Evolutionary conservation across 2,797 vertebrate species (phyloP), one percentile per base, ranked within the genome.

Genomic region (Semaprochilodus insignis): DNA sequence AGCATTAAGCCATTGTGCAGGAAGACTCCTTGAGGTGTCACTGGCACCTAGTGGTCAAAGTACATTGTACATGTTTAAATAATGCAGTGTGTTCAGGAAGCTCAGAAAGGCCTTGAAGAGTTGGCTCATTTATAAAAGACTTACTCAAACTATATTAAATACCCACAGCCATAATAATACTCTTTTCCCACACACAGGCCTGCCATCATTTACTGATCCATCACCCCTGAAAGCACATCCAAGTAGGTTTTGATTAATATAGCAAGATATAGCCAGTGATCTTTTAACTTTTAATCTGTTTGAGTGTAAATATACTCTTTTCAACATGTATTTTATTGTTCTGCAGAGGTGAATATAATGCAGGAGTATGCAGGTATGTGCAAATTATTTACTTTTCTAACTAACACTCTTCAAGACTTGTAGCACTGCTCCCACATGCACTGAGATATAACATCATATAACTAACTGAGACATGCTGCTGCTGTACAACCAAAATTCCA

Each of bases 321-420:
- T 83, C 31, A 74, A 77, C 44, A 48, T n/a, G 59, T 67, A 44
- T 59, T 51, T 73, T n/a, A 76, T 69, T 85, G 25, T 54, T 60
- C 88, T 73, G 76, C 93, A 89, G 94, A 87, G 55, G 75, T 87
- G 7, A 92, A 75, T 88, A 90, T 74, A 36, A 36, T 95, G 0
- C 93, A 95, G 78, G 91, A 93, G 19, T 95, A 93, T 69, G 92
- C 94, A 91, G 71, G 94, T 95, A 83, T 67, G 83, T 76, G 25
- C 44, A 78, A 6, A 74, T 62, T 55, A 1, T 2, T 78, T 34
- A 31, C 27, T 55, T 48, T 66, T 40, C n/a, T 52, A 69, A 27
- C 2, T 44, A 52, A 6, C 21, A 60, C 23, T 60, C 6, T n/a
- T 1, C 34, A 44, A 36, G 52, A 59, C 34, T 36, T 57, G 13